A percentile compares a stretch with the other conserved stretches of the same genome.
Conservation (phyloP, 2,113 vertebrate genomes). For the Nanorana parkeri region DNA sequence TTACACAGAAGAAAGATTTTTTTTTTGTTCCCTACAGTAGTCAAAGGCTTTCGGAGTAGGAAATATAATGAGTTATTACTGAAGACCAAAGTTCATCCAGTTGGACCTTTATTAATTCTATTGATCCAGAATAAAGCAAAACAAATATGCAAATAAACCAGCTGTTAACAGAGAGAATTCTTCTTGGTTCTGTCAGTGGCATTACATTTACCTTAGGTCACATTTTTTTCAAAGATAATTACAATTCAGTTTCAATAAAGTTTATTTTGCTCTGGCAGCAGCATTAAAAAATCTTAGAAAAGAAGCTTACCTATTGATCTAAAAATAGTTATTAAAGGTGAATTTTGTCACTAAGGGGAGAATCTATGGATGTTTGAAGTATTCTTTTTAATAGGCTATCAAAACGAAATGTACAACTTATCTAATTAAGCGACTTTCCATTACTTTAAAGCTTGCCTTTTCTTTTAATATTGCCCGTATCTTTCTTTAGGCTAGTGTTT, state of each 20-base stretch:
- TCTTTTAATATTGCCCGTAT: slow-evolving; percentile 49
- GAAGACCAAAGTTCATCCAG: no score
- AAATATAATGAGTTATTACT: no score
- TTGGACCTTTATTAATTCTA: no score
- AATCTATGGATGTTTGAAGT: slow-evolving; percentile 30
- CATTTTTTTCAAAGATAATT: not conserved
- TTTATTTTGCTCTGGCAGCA: not conserved
- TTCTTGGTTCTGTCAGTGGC: not conserved
- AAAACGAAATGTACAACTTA: slow-evolving; percentile 43
- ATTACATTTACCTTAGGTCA: not conserved
- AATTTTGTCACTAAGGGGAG: not conserved
- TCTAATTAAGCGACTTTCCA: slow-evolving; percentile 49
- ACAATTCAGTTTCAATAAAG: not conserved
- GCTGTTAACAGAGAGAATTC: no score
- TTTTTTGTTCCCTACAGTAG: no score
- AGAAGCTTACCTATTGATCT: slow-evolving; percentile 16
- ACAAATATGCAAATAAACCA: no score
- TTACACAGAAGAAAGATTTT: no score
- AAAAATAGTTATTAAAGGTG: slow-evolving; percentile 27
- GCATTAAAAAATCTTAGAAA: not conserved
- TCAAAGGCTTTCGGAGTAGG: no score
- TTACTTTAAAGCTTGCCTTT: slow-evolving; percentile 49
- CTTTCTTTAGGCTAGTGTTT: slow-evolving; percentile 50
- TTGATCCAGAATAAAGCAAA: not conserved
- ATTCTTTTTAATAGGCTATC: slow-evolving; percentile 39